A percentile compares a stretch with the other conserved stretches of the same genome.
Conservation (phyloP, 1,140 invertebrate genomes). For the Lamellibrachia luymesi region DNA sequence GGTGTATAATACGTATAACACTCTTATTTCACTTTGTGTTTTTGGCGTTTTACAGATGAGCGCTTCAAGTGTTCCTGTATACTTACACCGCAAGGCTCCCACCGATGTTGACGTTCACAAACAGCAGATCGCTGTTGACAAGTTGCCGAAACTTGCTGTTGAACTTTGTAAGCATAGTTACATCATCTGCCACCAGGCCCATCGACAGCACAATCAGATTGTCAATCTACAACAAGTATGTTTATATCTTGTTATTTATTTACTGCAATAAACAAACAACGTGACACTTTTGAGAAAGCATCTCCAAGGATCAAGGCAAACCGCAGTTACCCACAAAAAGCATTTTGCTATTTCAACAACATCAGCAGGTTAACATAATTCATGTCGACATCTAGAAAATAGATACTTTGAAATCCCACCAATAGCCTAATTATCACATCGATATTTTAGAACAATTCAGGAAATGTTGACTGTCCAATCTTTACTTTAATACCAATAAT, state of each 20-base stretch:
- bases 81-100: slow-evolving; percentile 17
- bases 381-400: too few relatives aligned
- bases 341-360: neutral
- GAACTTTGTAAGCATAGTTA: slow-evolving; percentile 38
- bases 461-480: too few relatives aligned
- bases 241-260: neutral
- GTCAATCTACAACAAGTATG: slow-evolving; percentile 40
- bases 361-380: neutral
- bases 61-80: neutral
- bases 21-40: too few relatives aligned
- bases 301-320: too few relatives aligned
- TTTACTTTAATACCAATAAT: too few relatives aligned
- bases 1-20: too few relatives aligned
- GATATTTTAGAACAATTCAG: too few relatives aligned
- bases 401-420: too few relatives aligned
- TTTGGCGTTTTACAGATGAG: too few relatives aligned
- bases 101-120: slow-evolving; percentile 44
- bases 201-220: slow-evolving; percentile 45
- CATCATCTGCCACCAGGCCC: slow-evolving; percentile 27
- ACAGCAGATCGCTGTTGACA: slow-evolving; percentile 51
- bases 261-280: neutral
- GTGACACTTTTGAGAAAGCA: neutral
- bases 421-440: too few relatives aligned
- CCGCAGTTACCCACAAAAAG: neutral
- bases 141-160: slow-evolving; percentile 45